Conservation (phyloP, 2,888 invertebrate genomes). For the Drosophila melanosoma region DNA sequence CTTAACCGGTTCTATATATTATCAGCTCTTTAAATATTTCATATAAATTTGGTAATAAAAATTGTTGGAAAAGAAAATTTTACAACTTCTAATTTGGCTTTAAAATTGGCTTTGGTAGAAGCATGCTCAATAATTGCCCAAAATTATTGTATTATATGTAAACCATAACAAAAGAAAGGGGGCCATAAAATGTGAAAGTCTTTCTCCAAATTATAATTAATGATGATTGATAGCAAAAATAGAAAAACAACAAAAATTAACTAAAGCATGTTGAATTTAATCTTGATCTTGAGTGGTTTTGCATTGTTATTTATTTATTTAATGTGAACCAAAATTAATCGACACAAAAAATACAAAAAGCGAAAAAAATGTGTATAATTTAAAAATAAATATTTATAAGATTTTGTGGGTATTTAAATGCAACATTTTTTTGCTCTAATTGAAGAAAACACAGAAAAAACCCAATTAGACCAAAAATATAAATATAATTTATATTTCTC, state of each 20-base stretch:
- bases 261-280: conserved; percentile 11
- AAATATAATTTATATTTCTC: too few species aligned
- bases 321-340: too few species aligned
- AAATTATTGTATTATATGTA: conserved; percentile 7
- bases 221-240: conserved; percentile 27
- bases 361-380: too few species aligned
- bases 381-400: too few species aligned
- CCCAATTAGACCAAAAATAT: too few species aligned
- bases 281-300: not conserved
- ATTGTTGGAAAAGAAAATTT: not conserved
- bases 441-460: too few species aligned
- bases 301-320: not conserved
- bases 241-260: not conserved
- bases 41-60: not conserved
- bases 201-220: conserved; percentile 38
- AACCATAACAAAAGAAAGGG: conserved; percentile 20
- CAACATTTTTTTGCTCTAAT: too few species aligned
- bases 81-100: not conserved
- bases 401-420: too few species aligned
- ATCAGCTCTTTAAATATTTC: not conserved
- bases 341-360: too few species aligned
- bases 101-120: conserved; percentile 4
- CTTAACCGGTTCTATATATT: not conserved
- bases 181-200: conserved; percentile 45
- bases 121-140: conserved; percentile 12